A percentile compares a stretch with the other conserved stretches of the same genome.
Evolutionary conservation across 2,888 invertebrate genomes (phyloP).

Genomic region (Heliconius erato): DNA sequence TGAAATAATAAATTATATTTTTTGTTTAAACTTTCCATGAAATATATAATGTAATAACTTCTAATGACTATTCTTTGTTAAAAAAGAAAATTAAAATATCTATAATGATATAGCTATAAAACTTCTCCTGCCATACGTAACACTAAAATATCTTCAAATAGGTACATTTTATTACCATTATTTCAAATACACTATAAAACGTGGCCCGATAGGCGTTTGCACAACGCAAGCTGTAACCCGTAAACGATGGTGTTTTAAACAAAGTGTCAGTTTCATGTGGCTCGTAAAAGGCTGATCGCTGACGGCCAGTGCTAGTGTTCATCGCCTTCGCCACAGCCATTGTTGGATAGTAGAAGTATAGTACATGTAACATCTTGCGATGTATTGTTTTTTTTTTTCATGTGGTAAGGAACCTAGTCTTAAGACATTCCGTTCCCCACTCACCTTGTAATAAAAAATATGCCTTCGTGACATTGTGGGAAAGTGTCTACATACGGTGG

Average conservation of each 20-base stretch:
- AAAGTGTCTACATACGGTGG: no score
- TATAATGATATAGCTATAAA: neutral
- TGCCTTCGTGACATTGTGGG: no score
- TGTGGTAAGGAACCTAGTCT: neutral
- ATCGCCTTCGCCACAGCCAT: slow-evolving; percentile 10
- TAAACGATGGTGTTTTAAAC: slow-evolving; percentile 43
- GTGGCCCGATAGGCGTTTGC: slow-evolving; percentile 35
- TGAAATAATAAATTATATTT: neutral
- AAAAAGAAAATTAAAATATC: neutral
- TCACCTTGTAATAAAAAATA: no score
- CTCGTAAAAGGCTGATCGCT: slow-evolving; percentile 61
- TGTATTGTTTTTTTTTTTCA: neutral
- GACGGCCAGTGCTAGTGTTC: slow-evolving; percentile 62
- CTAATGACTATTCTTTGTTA: neutral
- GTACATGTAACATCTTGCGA: neutral
- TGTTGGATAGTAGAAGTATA: neutral
- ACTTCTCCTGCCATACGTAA: neutral
- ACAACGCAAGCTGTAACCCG: slow-evolving; percentile 42
- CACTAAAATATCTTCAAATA: slow-evolving; percentile 30
- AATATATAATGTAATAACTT: neutral
- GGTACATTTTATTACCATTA: neutral
- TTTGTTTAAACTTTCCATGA: neutral
- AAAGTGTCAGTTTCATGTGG: slow-evolving; percentile 56
- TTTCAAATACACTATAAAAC: slow-evolving; percentile 33
- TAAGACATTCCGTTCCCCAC: neutral